Conservation (phyloP, 1,140 invertebrate genomes). For the Zaprionus capensis region DNA sequence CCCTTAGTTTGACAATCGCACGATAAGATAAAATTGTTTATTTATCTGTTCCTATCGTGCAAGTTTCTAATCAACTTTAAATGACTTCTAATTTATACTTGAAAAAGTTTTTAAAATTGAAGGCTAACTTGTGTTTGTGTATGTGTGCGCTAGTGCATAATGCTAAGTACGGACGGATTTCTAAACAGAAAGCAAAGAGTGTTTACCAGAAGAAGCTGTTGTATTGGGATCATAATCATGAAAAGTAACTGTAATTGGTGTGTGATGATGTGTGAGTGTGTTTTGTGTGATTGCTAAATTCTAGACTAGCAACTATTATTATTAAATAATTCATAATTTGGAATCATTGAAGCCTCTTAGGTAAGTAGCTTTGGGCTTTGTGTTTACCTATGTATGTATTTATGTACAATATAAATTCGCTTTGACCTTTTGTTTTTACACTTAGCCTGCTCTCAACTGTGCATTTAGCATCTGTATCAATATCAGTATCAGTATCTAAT, state of each 20-base stretch:
- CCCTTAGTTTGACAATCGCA: background rate
- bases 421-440: conserved; percentile 70
- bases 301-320: conserved; percentile 68
- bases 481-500: conserved; percentile 67
- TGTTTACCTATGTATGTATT: conserved; percentile 58
- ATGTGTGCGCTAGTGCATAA: conserved; percentile 51
- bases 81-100: background rate
- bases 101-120: background rate
- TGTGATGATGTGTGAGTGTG: conserved; percentile 25
- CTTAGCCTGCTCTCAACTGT: conserved; percentile 69
- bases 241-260: conserved; percentile 40
- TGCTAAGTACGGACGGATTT: conserved; percentile 80
- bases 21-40: background rate
- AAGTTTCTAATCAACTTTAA: background rate
- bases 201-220: conserved; percentile 64
- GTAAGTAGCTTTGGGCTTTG: conserved; percentile 50
- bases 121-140: conserved; percentile 26
- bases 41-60: background rate
- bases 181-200: conserved; percentile 70
- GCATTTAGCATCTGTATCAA: conserved; percentile 36
- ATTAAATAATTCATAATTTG: conserved; percentile 63
- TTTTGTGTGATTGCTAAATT: conserved; percentile 56
- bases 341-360: conserved; percentile 65
- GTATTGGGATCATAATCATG: conserved; percentile 41
- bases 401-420: conserved; percentile 76